Evolutionary conservation across 2,797 vertebrate genomes (phyloP).

Genomic region (Heliangelus exortis): DNA sequence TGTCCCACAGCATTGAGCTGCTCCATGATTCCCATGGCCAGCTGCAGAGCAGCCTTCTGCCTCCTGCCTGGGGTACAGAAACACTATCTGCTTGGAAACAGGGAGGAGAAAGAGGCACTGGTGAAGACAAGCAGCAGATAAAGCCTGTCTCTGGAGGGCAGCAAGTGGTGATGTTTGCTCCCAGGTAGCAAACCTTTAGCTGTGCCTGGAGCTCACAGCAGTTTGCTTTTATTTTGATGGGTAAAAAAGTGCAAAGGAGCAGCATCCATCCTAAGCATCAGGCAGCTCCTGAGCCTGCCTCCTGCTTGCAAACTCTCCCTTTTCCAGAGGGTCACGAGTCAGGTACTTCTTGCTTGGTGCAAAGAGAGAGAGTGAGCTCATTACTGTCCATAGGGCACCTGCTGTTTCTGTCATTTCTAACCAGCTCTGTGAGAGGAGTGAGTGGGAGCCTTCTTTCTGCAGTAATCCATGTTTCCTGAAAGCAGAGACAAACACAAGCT

Average conservation of each 20-base stretch:
- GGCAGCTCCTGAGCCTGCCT: neutral
- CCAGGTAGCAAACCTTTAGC: neutral
- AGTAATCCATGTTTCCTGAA: constrained; percentile 41
- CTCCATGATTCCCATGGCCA: rapidly evolving
- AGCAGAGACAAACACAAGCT: constrained; percentile 20
- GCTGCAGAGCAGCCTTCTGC: neutral
- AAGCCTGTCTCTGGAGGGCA: neutral
- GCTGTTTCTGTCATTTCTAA: constrained; percentile 40
- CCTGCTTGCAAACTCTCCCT: neutral
- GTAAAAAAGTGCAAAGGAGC: neutral
- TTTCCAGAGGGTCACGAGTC: neutral
- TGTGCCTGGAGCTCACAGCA: neutral
- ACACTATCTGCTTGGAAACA: neutral
- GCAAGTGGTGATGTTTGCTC: neutral
- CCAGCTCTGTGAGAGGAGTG: neutral
- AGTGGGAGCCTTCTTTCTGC: constrained; percentile 42
- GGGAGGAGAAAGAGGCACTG: neutral
- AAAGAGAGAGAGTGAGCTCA: neutral
- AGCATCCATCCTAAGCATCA: neutral
- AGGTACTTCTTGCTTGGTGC: neutral
- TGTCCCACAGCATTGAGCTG: rapidly evolving
- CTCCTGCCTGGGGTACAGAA: neutral
- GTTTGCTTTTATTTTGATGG: neutral
- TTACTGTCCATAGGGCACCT: constrained; percentile 21
- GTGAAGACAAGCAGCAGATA: neutral